Base-by-base conservation (phyloP, 2,888 invertebrate species). In the Tridacna crocea region DNA sequence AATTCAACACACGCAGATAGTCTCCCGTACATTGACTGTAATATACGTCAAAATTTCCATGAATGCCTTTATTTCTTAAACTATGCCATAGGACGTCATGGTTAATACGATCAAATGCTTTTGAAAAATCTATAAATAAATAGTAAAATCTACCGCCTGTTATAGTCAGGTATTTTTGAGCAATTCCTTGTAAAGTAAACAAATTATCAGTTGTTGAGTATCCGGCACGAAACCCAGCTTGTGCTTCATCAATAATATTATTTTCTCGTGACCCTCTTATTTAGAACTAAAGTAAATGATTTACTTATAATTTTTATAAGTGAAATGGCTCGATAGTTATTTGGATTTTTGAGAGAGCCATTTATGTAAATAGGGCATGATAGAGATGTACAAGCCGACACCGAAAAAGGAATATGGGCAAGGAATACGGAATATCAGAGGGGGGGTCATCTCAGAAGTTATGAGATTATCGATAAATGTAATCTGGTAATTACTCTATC, bases 241-340 rank as follows among this genome's bases (percentile, higher is more conserved):
- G 66, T 36, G 66, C 13, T 46, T 66, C 66, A 36, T 66, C 66
- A n/a, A 66, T 66, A 63, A 26, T 63, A 63, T 63, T 24, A 24
- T 63, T 66, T 19, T 19, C 46, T 36, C 24, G 17, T 22, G 26
- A 27, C 36, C 66, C 66, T 26, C 17, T 26, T 27, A n/a, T 66
- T 66, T 11, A 66, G 17, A 11, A 27, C 24, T 27, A 15, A 36
- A 36, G 66, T 19, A 46, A 66, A 66, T 36, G 27, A 15, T 66
- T 66, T 66, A 27, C 46, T 36, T n/a, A 66, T 66, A 15, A 36
- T 13, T 12, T 66, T 66, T 66, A 66, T 17, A 36, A 66, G 66
- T n/a, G 66, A 66, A 27, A 66, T 13, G 17, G 36, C 66, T 13
- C 66, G 27, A n/a, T 66, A 66, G 27, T 66, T 66, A 36, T 24